These are phyloP conservation scores for Heptranchias perlo DNA, from an alignment of 2,113 vertebrate species.

Conservation along the genomic window DNA sequence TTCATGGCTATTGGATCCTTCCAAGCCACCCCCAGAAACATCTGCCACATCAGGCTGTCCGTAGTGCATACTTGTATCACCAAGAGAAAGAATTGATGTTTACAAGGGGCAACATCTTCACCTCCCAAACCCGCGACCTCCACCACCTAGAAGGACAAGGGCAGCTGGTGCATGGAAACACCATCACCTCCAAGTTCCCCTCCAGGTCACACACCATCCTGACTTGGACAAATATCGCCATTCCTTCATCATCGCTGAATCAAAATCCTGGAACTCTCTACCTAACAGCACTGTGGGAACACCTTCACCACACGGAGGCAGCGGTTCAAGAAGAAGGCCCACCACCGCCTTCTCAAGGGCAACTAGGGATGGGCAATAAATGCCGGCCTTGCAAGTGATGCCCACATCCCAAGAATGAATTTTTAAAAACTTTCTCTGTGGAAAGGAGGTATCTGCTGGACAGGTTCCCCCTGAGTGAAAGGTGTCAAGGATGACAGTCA, in stretches of 20 bases:
- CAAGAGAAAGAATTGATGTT: too few relatives aligned
- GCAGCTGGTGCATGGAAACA: neutral
- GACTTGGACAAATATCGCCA: neutral
- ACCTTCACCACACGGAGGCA: neutral
- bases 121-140: neutral
- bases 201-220: neutral
- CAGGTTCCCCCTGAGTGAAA: neutral
- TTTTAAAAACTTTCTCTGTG: neutral
- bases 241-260: neutral
- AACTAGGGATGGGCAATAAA: neutral
- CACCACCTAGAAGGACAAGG: neutral
- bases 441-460: neutral
- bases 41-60: too few relatives aligned
- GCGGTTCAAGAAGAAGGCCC: neutral
- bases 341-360: neutral
- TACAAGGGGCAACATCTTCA: too few relatives aligned
- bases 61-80: too few relatives aligned
- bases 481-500: neutral
- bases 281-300: too few relatives aligned
- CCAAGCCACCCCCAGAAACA: neutral
- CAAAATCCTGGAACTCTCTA: neutral
- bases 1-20: neutral
- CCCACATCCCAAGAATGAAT: neutral
- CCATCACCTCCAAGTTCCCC: neutral
- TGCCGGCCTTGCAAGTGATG: neutral